These are phyloP conservation scores for Panthera leo DNA, from an alignment of 2,113 vertebrate species.

Conservation along the genomic window DNA sequence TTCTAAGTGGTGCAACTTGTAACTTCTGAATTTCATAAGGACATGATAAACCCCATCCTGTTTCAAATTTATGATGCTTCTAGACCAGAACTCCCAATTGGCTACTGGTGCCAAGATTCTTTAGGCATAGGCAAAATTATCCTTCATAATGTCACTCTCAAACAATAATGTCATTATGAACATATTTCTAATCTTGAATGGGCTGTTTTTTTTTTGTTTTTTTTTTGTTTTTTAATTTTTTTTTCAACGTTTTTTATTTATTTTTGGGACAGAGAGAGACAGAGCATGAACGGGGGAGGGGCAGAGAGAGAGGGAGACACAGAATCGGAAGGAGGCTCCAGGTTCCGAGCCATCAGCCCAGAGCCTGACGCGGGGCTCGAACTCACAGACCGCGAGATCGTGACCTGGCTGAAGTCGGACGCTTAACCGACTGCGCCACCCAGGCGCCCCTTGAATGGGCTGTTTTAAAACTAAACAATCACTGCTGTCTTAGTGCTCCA, in stretches of 20 bases:
- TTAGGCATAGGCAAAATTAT: background rate
- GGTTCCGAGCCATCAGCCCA: too few relatives aligned
- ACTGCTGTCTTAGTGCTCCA: background rate
- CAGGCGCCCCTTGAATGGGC: background rate
- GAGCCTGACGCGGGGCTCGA: too few relatives aligned
- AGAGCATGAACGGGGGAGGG: too few relatives aligned
- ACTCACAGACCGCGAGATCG: too few relatives aligned
- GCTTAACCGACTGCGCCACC: too few relatives aligned
- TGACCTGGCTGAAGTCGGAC: too few relatives aligned
- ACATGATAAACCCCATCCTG: background rate
- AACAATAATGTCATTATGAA: background rate
- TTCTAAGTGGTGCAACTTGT: background rate
- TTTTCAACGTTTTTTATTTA: too few relatives aligned
- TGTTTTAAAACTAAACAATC: background rate
- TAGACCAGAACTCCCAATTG: background rate
- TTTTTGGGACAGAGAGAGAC: too few relatives aligned
- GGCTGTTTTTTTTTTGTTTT: too few relatives aligned
- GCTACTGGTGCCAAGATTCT: background rate
- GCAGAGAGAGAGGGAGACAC: too few relatives aligned
- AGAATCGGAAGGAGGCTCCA: too few relatives aligned
- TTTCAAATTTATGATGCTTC: slow-evolving; percentile 4
- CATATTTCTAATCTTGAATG: background rate
- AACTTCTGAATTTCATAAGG: background rate
- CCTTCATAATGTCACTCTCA: background rate
- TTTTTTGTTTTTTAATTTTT: too few relatives aligned